Percentiles rank a stretch among this genome's conserved stretches.
Evolutionary conservation across 2,113 vertebrate species (phyloP).

Genomic region (Psilopogon haemacephalus): DNA sequence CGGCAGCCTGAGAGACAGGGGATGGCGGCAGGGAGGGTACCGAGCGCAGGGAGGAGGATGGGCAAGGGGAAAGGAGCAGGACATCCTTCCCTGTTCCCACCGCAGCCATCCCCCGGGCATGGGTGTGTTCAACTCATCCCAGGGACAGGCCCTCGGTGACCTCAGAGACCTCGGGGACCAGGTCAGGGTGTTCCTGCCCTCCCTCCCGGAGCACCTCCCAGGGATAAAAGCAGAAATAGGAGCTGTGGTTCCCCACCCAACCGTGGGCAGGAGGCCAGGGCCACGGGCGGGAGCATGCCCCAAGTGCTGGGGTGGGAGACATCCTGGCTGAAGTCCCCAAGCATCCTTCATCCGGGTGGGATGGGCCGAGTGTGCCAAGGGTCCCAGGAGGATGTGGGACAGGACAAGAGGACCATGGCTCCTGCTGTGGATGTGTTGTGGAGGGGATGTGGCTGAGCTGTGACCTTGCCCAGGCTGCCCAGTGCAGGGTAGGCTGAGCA

Average conservation of each 20-base stretch:
- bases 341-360: neutral
- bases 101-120: neutral
- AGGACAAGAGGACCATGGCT: neutral
- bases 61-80: neutral
- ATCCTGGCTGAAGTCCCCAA: neutral
- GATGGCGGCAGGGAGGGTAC: fast-evolving
- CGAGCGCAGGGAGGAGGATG: neutral
- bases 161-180: neutral
- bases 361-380: neutral
- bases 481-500: neutral
- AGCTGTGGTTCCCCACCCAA: slow-evolving; percentile 45
- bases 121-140: neutral
- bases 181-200: slow-evolving; percentile 55
- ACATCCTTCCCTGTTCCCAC: neutral
- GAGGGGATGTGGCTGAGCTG: neutral
- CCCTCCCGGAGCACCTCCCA: slow-evolving; percentile 36
- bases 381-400: neutral
- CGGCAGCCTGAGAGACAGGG: fast-evolving
- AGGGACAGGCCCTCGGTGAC: neutral
- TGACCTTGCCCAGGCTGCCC: neutral
- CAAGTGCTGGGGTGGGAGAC: neutral
- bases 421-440: neutral
- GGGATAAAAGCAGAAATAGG: slow-evolving; percentile 28
- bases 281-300: fast-evolving
- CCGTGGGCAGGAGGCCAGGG: neutral